These are phyloP conservation scores for Emydura subglobosa DNA, from an alignment of 2,113 vertebrate genomes.

Conservation along the genomic window DNA sequence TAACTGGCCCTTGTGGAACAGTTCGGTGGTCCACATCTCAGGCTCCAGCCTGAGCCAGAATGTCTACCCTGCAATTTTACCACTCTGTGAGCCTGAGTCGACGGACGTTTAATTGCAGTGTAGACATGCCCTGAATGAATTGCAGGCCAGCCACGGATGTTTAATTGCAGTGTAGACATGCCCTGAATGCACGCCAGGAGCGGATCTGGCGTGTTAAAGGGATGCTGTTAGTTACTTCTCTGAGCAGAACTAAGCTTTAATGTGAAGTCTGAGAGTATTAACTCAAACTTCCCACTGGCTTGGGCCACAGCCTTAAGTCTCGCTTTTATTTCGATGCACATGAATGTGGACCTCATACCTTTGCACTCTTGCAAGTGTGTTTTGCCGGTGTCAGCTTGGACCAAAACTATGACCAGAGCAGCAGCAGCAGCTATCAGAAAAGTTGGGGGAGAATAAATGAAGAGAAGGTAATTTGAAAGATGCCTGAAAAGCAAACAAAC, in stretches of 20 bases:
- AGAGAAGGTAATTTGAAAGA: neutral
- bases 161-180: neutral
- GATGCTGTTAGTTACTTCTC: neutral
- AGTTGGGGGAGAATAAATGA: neutral
- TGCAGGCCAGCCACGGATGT: too few species aligned
- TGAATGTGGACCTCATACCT: neutral
- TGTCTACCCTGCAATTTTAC: neutral
- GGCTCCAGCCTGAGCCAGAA: neutral
- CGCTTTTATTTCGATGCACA: neutral
- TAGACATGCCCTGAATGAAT: neutral
- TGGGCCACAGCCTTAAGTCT: rapidly evolving
- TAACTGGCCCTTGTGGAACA: rapidly evolving
- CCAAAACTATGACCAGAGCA: neutral
- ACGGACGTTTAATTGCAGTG: too few species aligned
- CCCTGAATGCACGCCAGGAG: neutral
- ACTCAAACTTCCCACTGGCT: neutral
- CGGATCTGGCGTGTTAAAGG: neutral
- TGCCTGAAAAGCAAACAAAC: neutral
- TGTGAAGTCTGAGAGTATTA: rapidly evolving
- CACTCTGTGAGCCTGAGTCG: neutral
- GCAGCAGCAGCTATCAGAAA: neutral
- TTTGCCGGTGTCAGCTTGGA: neutral
- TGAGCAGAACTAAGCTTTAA: neutral
- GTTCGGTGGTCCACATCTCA: neutral
- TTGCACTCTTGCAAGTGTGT: neutral